phyloP scores from a whole-genome alignment of 1,140 invertebrate genomes.

The Drosophila ohnishii region DNA sequence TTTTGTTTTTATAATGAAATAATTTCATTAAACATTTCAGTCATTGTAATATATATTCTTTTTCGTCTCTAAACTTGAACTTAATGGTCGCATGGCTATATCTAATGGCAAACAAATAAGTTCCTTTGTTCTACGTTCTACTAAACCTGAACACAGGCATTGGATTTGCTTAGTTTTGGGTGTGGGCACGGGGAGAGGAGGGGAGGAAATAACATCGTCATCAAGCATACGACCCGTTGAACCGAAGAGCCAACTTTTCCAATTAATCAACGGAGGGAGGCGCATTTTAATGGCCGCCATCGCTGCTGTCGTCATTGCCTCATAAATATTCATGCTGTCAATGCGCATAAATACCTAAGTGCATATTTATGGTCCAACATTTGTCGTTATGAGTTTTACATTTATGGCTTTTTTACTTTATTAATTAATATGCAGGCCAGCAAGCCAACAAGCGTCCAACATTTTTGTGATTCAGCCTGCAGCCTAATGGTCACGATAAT shows the following conservation, averaged over 20 bases:
- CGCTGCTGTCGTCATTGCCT: constrained; percentile 32
- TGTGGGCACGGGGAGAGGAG: constrained; percentile 1
- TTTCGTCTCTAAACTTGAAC: constrained; percentile 39
- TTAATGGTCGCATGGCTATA: constrained; percentile 46
- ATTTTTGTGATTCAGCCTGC: constrained; percentile 25
- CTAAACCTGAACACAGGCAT: constrained; percentile 48
- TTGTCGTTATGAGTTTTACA: constrained; percentile 59
- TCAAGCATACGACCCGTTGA: constrained; percentile 45
- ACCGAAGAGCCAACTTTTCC: constrained; percentile 56
- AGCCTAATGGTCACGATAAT: constrained; percentile 34
- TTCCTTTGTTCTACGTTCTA: constrained; percentile 32
- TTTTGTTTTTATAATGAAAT: constrained; percentile 64
- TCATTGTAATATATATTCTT: constrained; percentile 53
- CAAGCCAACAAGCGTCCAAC: constrained; percentile 18
- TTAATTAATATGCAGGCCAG: constrained; percentile 54
- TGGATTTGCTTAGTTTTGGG: constrained; percentile 72
- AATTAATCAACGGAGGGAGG: constrained; percentile 64
- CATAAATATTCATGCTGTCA: constrained; percentile 72
- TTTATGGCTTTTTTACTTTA: constrained; percentile 56
- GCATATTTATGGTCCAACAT: constrained; percentile 60
- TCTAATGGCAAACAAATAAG: constrained; percentile 45
- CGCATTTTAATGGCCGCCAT: constrained; percentile 53
- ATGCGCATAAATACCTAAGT: constrained; percentile 59
- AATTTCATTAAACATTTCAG: constrained; percentile 77
- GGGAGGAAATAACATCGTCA: constrained; percentile 17